Evolutionary conservation across 1,140 invertebrate genomes (phyloP).

Genomic region (Gyrodactylus salaris): DNA sequence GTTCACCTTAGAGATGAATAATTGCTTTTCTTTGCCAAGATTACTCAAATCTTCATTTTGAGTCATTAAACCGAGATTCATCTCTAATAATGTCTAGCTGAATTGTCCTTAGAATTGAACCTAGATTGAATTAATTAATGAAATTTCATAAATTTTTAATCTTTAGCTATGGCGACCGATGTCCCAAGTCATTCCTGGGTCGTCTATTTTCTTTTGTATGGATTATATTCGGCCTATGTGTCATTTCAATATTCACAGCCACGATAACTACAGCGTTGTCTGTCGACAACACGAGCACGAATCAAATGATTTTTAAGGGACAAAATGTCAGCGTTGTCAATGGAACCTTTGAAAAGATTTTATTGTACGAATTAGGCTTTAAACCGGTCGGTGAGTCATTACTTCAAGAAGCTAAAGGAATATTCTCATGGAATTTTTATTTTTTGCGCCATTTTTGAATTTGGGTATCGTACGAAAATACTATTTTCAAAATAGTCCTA

Average conservation of each 20-base stretch:
- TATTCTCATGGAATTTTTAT: no score
- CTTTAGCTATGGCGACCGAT: slow-evolving; percentile 8
- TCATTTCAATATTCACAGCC: slow-evolving; percentile 8
- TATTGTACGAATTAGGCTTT: slow-evolving; percentile 1
- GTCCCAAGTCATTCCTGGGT: slow-evolving; percentile 4
- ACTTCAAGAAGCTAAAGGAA: no score
- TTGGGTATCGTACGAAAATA: no score
- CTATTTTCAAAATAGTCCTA: no score
- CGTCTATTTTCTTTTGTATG: slow-evolving; percentile 6
- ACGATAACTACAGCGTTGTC: slow-evolving; percentile 6
- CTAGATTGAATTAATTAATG: no score
- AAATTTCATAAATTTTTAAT: background rate
- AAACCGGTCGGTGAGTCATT: slow-evolving; percentile 3
- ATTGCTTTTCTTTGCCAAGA: no score
- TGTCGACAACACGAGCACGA: background rate
- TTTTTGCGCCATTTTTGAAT: no score
- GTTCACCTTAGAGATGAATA: no score
- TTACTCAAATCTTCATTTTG: no score
- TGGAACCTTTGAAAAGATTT: background rate
- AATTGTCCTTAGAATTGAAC: no score
- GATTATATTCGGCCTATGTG: slow-evolving; percentile 6
- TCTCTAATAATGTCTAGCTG: no score
- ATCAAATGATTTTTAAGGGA: background rate
- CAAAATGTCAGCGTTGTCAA: background rate
- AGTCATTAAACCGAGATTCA: no score